Evolutionary conservation across 2,888 invertebrate genomes (phyloP).

Genomic region (Hedychridium roseum): DNA sequence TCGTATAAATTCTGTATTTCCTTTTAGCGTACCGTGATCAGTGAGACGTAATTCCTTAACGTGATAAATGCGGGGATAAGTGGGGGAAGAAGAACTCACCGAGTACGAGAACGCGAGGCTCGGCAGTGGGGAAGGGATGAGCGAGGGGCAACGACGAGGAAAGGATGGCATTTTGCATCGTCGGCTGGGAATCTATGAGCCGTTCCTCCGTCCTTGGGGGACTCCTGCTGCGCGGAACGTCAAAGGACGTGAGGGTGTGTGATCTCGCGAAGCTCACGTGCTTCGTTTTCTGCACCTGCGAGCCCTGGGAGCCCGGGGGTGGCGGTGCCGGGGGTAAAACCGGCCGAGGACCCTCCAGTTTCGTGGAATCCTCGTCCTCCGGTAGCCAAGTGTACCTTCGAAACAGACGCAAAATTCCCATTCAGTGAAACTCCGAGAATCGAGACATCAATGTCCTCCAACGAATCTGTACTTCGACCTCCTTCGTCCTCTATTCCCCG

Average conservation of each 20-base stretch:
- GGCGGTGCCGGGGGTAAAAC: conserved; percentile 62
- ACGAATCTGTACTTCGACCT: too few species aligned
- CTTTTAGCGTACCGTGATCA: too few species aligned
- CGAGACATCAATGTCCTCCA: too few species aligned
- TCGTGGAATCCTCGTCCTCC: conserved; percentile 77
- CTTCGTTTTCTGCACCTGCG: conserved; percentile 79
- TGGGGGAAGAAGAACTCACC: conserved; percentile 49
- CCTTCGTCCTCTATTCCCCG: too few species aligned
- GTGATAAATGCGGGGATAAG: too few species aligned
- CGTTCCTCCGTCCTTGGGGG: conserved; percentile 65
- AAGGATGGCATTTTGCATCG: conserved; percentile 49
- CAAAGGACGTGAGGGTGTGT: conserved; percentile 86
- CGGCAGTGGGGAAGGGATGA: conserved; percentile 50
- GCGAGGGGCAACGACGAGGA: conserved; percentile 41
- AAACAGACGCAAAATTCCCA: neutral
- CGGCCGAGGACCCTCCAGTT: conserved; percentile 76
- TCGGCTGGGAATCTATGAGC: conserved; percentile 61
- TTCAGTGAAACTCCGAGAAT: too few species aligned
- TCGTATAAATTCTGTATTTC: too few species aligned
- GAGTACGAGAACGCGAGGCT: conserved; percentile 62
- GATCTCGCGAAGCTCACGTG: conserved; percentile 92
- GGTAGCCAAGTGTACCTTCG: conserved; percentile 77
- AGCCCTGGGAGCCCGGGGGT: conserved; percentile 68
- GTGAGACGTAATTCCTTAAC: too few species aligned
- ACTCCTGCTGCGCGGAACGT: conserved; percentile 66